phyloP scores from a whole-genome alignment of 2,113 vertebrate genomes.

The Etheostoma cragini region DNA sequence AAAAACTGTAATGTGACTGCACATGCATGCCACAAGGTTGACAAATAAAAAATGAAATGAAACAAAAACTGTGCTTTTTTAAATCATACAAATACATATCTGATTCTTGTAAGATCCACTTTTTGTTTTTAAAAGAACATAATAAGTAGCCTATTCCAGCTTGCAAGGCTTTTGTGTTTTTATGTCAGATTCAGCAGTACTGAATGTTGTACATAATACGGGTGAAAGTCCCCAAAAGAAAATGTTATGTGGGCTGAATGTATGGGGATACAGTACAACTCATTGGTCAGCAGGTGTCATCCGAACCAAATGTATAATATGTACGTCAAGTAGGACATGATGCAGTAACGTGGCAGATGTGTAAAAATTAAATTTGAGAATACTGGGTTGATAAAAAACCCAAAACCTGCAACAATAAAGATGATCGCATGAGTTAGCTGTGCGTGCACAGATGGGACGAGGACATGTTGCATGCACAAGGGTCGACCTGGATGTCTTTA shows the following conservation, averaged over 20 bases:
- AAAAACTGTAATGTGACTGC: slow-evolving; percentile 6
- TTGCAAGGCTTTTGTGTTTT: not conserved
- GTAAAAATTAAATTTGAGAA: slow-evolving; percentile 60
- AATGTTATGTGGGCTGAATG: not conserved
- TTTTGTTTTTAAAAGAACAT: slow-evolving; percentile 22
- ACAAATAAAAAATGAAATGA: not conserved
- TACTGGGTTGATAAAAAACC: slow-evolving; percentile 34
- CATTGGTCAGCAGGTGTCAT: slow-evolving; percentile 68
- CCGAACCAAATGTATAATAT: slow-evolving; percentile 40
- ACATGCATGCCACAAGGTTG: slow-evolving; percentile 2
- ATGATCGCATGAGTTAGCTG: slow-evolving; percentile 45
- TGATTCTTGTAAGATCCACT: not conserved
- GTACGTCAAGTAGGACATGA: slow-evolving; percentile 28
- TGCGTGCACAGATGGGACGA: slow-evolving; percentile 41
- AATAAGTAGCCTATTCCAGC: not conserved
- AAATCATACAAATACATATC: slow-evolving; percentile 23
- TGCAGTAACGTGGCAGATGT: slow-evolving; percentile 76
- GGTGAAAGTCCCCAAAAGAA: not conserved
- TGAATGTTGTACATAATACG: not conserved
- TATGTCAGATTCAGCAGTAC: not conserved
- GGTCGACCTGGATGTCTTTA: not conserved
- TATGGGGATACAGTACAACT: not conserved
- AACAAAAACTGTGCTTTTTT: slow-evolving; percentile 10
- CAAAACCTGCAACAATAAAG: slow-evolving; percentile 16
- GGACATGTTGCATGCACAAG: slow-evolving; percentile 5